A percentile compares a stretch with the other conserved stretches of the same genome.
phyloP scores from a whole-genome alignment of 2,113 vertebrate genomes.

The Rhinoderma darwinii region DNA sequence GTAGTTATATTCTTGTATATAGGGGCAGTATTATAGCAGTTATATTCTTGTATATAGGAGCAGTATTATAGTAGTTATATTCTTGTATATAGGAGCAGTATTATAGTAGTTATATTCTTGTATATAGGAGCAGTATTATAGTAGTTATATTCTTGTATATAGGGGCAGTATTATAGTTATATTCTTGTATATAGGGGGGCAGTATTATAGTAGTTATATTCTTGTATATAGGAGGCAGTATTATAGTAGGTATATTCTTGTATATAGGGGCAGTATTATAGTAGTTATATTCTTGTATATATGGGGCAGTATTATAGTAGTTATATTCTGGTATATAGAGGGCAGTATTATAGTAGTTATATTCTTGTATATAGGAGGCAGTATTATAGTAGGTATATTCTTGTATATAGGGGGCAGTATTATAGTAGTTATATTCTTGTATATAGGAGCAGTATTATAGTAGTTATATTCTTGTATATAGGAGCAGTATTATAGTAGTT shows the following conservation, averaged over 20 bases:
- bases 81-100: background rate
- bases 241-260: background rate
- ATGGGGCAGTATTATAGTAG: background rate
- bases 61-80: constrained; percentile 21
- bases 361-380: background rate
- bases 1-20: too few relatives aligned
- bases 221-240: background rate
- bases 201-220: background rate
- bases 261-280: too few relatives aligned
- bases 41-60: constrained; percentile 19
- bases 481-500: background rate
- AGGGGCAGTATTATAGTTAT: too few relatives aligned
- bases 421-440: background rate
- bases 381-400: background rate
- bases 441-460: too few relatives aligned
- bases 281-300: too few relatives aligned
- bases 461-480: background rate
- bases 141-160: background rate
- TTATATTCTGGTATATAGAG: constrained; percentile 19
- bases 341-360: constrained; percentile 14
- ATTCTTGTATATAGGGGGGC: background rate
- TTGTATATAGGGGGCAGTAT: background rate
- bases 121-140: background rate
- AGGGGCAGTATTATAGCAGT: background rate
- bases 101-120: background rate